Evolutionary conservation across 2,888 invertebrate species (phyloP).

Genomic region (Bibio marci): DNA sequence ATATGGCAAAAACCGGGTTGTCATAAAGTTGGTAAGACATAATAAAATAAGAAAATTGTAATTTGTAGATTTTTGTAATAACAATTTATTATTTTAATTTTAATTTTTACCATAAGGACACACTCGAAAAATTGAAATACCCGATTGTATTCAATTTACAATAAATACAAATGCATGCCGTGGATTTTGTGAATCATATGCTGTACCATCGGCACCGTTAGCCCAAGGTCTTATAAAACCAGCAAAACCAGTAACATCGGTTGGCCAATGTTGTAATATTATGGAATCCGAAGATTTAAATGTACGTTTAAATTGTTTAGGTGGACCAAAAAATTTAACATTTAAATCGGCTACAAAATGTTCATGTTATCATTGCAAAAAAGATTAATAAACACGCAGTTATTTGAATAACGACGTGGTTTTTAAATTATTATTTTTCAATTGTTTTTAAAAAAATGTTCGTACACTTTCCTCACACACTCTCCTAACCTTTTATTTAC

Average conservation of each 20-base stretch:
- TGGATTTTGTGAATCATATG: conserved; percentile 76
- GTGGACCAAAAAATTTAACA: conserved; percentile 56
- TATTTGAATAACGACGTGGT: too few species aligned
- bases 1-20: conserved; percentile 61
- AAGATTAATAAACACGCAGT: conserved; percentile 30
- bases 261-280: conserved; percentile 80
- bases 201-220: conserved; percentile 49
- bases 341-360: conserved; percentile 73
- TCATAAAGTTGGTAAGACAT: conserved; percentile 54
- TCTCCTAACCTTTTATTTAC: too few species aligned
- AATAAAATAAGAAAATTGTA: not conserved
- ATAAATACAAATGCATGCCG: conserved; percentile 78
- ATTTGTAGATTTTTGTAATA: not conserved
- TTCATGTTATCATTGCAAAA: conserved; percentile 75
- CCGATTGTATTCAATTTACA: conserved; percentile 68
- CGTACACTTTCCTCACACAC: too few species aligned
- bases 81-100: conserved; percentile 5
- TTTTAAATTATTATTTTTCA: too few species aligned
- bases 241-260: conserved; percentile 51
- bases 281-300: conserved; percentile 74
- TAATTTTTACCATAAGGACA: conserved; percentile 37
- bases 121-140: conserved; percentile 63
- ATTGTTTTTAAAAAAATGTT: too few species aligned
- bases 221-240: conserved; percentile 22
- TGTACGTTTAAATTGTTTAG: conserved; percentile 59